phyloP scores from a whole-genome alignment of 2,797 vertebrate species.

The Scolopax rusticola region DNA sequence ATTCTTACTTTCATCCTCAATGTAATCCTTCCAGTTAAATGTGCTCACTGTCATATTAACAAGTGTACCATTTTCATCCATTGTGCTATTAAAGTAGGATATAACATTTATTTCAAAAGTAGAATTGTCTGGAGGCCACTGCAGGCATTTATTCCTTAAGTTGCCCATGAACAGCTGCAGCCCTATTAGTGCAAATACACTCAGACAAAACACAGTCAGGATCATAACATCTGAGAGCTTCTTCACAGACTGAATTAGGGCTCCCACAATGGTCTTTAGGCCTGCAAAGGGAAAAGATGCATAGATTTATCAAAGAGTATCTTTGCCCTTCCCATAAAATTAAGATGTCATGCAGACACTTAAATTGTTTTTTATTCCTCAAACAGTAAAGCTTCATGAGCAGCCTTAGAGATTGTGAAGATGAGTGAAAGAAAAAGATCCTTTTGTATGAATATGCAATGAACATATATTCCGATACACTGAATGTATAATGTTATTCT shows the following conservation, averaged over 20 bases:
- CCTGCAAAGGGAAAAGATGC: constrained; percentile 66
- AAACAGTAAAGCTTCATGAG: constrained; percentile 63
- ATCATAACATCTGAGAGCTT: constrained; percentile 84
- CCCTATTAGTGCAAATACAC: constrained; percentile 96
- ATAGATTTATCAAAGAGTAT: not conserved
- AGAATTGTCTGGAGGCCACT: constrained; percentile 72
- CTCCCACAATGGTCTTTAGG: constrained; percentile 83
- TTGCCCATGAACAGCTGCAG: constrained; percentile 99
- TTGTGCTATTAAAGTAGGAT: constrained; percentile 79
- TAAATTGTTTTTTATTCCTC: constrained; percentile 34
- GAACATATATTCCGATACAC: constrained; percentile 24
- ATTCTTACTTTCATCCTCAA: constrained; percentile 84
- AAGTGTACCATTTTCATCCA: constrained; percentile 74
- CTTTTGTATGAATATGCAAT: constrained; percentile 14
- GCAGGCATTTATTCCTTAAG: constrained; percentile 92
- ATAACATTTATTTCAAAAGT: constrained; percentile 80
- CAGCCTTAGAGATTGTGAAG: constrained; percentile 65
- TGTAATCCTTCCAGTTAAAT: constrained; percentile 87
- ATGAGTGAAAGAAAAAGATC: constrained; percentile 63
- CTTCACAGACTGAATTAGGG: constrained; percentile 83
- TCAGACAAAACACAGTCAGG: constrained; percentile 92
- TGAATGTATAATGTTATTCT: not conserved
- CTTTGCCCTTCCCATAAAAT: not conserved
- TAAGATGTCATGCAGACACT: constrained; percentile 64
- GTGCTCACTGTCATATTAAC: constrained; percentile 75